A percentile compares a stretch with the other conserved stretches of the same genome.
Evolutionary conservation across 2,888 invertebrate species (phyloP).

Genomic region (Margaritifera margaritifera): DNA sequence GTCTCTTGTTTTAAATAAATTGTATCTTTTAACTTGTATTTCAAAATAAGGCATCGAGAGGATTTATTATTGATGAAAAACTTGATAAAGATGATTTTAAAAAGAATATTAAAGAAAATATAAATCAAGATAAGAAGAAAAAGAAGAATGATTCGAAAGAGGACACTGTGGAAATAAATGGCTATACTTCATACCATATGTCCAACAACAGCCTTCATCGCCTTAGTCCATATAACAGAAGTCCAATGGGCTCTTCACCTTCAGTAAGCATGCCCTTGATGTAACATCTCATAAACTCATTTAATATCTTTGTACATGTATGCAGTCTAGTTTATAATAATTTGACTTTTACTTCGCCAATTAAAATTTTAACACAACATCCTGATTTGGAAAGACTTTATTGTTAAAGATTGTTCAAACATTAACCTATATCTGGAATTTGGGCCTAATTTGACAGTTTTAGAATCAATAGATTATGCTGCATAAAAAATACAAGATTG

Average conservation of each 20-base stretch:
- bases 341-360: no score
- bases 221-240: slow-evolving; percentile 80
- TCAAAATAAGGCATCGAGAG: slow-evolving; percentile 94
- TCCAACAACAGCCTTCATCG: slow-evolving; percentile 82
- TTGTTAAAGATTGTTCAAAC: no score
- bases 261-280: slow-evolving; percentile 54
- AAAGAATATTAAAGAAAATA: slow-evolving; percentile 64
- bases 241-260: slow-evolving; percentile 70
- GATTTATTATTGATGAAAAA: slow-evolving; percentile 85
- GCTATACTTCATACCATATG: slow-evolving; percentile 66
- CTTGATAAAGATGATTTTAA: slow-evolving; percentile 70
- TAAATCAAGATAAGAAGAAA: slow-evolving; percentile 53
- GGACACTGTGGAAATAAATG: slow-evolving; percentile 43
- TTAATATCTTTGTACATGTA: no score
- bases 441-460: no score
- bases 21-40: slow-evolving; percentile 25
- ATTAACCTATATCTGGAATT: no score
- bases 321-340: no score
- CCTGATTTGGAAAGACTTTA: no score
- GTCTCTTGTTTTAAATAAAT: no score
- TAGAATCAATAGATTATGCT: no score
- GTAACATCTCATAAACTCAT: no score
- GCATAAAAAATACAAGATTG: no score
- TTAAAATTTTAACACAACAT: no score
- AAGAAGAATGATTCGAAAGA: slow-evolving; percentile 49